Conservation (phyloP, 2,797 vertebrate genomes). For the Rhynchotus rufescens region DNA sequence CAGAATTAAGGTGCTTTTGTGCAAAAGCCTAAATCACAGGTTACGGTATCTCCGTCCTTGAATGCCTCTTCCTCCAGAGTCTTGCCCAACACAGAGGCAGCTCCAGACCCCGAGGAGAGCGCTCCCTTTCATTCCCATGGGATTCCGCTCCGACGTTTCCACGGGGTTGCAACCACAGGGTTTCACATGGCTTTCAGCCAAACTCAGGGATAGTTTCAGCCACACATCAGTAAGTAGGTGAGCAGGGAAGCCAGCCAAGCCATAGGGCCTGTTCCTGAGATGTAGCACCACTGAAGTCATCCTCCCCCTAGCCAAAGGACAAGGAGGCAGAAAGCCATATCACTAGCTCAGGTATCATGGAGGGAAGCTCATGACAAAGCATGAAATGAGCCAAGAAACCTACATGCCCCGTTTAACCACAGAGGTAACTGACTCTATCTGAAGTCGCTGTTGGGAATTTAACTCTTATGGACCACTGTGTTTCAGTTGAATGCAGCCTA, state of each 20-base stretch:
- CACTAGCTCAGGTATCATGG: rapidly evolving
- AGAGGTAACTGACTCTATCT: rapidly evolving
- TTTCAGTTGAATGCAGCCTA: neutral
- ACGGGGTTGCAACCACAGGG: neutral
- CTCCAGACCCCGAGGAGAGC: rapidly evolving
- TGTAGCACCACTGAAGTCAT: neutral
- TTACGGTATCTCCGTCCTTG: neutral
- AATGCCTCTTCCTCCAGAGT: neutral
- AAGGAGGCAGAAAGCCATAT: neutral
- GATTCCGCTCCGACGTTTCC: neutral
- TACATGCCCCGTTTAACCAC: neutral
- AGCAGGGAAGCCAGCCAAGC: neutral
- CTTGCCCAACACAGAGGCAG: neutral
- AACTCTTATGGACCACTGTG: rapidly evolving
- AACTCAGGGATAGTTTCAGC: neutral
- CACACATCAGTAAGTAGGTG: neutral
- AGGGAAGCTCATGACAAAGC: neutral
- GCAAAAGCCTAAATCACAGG: neutral
- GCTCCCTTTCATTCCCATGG: neutral
- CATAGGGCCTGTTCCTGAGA: neutral
- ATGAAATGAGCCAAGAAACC: neutral
- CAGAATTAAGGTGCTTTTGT: neutral
- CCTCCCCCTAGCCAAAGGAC: neutral
- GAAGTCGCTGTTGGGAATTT: neutral
- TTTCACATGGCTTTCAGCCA: constrained; percentile 32